Conservation (phyloP, 2,113 vertebrate genomes). For the Chaetura pelagica region DNA sequence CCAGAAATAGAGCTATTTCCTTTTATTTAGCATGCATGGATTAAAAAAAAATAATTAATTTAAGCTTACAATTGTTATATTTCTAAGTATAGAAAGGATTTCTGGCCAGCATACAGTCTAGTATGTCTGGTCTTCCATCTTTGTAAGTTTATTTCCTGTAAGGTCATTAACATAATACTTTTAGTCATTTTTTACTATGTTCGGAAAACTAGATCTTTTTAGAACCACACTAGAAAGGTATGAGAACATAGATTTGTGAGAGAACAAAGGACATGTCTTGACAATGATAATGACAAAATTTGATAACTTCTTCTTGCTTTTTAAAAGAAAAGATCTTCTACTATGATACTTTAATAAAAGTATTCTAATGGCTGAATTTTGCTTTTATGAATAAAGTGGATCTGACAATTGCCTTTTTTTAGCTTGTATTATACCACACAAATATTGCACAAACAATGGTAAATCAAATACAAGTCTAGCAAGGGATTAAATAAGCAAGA, state of each 20-base stretch:
- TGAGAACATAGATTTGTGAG: background rate
- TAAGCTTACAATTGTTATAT: background rate
- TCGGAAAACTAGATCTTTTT: background rate
- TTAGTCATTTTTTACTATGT: background rate
- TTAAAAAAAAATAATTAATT: background rate
- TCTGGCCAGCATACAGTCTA: background rate
- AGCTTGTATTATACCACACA: background rate
- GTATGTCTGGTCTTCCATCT: background rate
- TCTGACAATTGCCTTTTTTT: background rate
- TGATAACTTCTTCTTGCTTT: background rate
- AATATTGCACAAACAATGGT: background rate
- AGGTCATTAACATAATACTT: background rate
- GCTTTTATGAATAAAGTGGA: background rate
- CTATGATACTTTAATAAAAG: background rate
- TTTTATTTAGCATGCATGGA: background rate
- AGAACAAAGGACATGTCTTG: background rate
- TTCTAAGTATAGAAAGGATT: background rate
- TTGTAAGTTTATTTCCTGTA: background rate
- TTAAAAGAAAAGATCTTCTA: background rate
- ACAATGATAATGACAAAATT: background rate
- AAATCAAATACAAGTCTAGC: background rate
- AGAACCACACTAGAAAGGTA: background rate
- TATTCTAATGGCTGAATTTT: background rate
- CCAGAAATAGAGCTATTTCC: background rate
- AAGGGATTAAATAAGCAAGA: background rate